These are phyloP conservation scores for Lasioglossum pauxillum DNA, from an alignment of 2,888 invertebrate species.

Conservation along the genomic window DNA sequence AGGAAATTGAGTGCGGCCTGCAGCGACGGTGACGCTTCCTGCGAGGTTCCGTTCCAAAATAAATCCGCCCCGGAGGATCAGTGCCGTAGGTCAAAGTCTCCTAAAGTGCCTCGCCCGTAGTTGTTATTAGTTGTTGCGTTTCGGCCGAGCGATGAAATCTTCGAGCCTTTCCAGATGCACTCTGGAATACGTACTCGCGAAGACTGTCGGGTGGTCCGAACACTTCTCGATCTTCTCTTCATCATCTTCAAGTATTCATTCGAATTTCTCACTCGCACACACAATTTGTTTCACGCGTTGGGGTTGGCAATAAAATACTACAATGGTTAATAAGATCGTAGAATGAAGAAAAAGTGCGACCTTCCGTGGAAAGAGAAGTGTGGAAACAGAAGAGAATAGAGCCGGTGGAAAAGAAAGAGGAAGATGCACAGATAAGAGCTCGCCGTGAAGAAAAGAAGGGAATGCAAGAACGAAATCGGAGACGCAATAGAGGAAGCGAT, in stretches of 20 bases:
- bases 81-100: slow-evolving; percentile 62
- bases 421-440: slow-evolving; percentile 38
- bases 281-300: not conserved
- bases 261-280: not conserved
- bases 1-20: slow-evolving; percentile 76
- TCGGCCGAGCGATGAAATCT: not conserved
- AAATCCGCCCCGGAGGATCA: slow-evolving; percentile 49
- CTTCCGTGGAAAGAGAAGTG: not conserved
- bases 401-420: not conserved
- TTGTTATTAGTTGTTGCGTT: not conserved
- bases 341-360: not conserved
- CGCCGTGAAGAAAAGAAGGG: slow-evolving; percentile 25
- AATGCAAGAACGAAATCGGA: slow-evolving; percentile 27
- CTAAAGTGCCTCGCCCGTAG: not conserved
- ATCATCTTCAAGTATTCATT: not conserved
- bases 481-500: slow-evolving; percentile 45
- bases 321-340: not conserved
- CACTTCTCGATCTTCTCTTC: not conserved
- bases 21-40: not conserved
- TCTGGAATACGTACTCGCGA: not conserved
- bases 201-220: not conserved
- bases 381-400: not conserved
- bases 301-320: not conserved
- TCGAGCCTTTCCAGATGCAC: not conserved
- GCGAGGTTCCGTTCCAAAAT: slow-evolving; percentile 59